These are phyloP conservation scores for Drymonia ruficornis DNA, from an alignment of 2,888 invertebrate genomes.

Conservation along the genomic window DNA sequence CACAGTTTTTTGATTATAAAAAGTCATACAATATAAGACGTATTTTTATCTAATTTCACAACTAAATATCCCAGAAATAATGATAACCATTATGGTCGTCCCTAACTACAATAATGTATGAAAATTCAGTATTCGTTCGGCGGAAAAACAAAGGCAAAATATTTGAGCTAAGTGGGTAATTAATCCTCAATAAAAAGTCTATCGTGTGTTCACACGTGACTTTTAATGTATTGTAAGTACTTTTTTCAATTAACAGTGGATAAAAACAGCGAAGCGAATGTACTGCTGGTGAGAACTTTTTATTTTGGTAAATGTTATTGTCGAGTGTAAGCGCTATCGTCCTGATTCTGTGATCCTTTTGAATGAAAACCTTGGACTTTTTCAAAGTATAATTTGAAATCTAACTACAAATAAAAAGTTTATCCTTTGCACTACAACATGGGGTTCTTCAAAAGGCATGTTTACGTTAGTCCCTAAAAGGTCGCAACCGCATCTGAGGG, in stretches of 20 bases:
- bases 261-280: not conserved
- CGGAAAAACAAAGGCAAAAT: slow-evolving; percentile 17
- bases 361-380: too few species aligned
- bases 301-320: too few species aligned
- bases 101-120: not conserved
- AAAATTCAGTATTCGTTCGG: slow-evolving; percentile 20
- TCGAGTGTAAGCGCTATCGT: too few species aligned
- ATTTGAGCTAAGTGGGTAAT: too few species aligned
- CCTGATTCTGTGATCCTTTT: too few species aligned
- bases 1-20: not conserved
- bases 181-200: too few species aligned
- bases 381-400: too few species aligned
- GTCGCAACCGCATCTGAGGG: too few species aligned
- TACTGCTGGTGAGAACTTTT: not conserved
- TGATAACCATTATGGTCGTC: not conserved
- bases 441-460: too few species aligned
- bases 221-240: slow-evolving; percentile 2
- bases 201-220: not conserved
- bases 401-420: too few species aligned
- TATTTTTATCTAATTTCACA: not conserved
- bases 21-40: not conserved
- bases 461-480: too few species aligned
- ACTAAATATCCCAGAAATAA: not conserved
- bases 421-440: too few species aligned
- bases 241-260: not conserved